phyloP scores from a whole-genome alignment of 1,140 invertebrate genomes.

The Thaumatotibia leucotreta region DNA sequence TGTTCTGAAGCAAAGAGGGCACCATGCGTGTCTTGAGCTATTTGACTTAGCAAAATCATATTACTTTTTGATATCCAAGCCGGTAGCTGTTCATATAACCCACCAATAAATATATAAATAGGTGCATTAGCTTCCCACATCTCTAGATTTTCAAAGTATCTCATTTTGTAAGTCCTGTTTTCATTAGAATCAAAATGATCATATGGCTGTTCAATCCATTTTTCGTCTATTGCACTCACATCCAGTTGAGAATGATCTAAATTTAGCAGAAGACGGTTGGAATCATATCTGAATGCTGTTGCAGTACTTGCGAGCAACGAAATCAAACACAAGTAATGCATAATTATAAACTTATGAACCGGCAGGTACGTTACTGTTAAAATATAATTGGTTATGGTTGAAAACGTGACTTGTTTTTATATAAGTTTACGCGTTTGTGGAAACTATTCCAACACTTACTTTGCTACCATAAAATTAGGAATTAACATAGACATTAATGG shows the following conservation, averaged over 20 bases:
- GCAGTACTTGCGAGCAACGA: slow-evolving; percentile 61
- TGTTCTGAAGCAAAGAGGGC: slow-evolving; percentile 80
- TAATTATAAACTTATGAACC: too few relatives aligned
- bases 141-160: slow-evolving; percentile 47
- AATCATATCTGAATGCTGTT: slow-evolving; percentile 64
- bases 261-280: too few relatives aligned
- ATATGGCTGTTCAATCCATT: slow-evolving; percentile 51
- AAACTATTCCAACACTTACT: too few relatives aligned
- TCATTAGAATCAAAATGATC: slow-evolving; percentile 51
- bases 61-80: not conserved
- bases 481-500: too few relatives aligned
- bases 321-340: too few relatives aligned
- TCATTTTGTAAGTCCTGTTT: slow-evolving; percentile 49
- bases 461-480: too few relatives aligned
- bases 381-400: too few relatives aligned
- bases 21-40: slow-evolving; percentile 66
- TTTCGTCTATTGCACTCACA: slow-evolving; percentile 14
- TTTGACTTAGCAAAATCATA: slow-evolving; percentile 25
- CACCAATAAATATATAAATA: slow-evolving; percentile 81
- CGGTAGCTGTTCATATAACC: slow-evolving; percentile 51
- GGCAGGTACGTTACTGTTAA: too few relatives aligned
- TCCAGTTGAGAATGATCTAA: too few relatives aligned
- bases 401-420: too few relatives aligned
- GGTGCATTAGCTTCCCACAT: slow-evolving; percentile 73
- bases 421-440: too few relatives aligned